A percentile compares a stretch with the other conserved stretches of the same genome.
Conservation (phyloP, 2,888 invertebrate genomes). For the Orthosia gothica region DNA sequence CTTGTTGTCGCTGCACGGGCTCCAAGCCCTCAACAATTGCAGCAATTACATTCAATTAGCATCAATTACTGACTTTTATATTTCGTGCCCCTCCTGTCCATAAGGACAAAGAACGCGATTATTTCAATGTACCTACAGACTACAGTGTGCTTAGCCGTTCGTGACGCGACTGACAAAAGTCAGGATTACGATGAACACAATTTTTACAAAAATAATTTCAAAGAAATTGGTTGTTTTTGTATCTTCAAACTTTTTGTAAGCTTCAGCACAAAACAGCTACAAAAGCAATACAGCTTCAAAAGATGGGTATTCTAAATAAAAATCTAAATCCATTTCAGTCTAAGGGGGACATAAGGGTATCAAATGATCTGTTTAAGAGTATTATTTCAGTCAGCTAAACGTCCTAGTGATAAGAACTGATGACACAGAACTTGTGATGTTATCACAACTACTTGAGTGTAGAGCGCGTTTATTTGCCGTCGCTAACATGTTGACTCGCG, state of each 20-base stretch:
- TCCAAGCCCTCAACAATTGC: neutral
- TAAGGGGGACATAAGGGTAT: neutral
- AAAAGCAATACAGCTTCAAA: too few species aligned
- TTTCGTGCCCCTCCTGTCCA: slow-evolving; percentile 4
- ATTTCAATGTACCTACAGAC: slow-evolving; percentile 5
- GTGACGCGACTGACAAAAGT: slow-evolving; percentile 28
- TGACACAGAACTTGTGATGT: neutral
- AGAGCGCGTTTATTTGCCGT: slow-evolving; percentile 11
- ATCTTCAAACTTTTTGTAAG: neutral
- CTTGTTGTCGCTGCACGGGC: neutral
- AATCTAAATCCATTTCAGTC: neutral
- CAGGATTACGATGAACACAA: neutral
- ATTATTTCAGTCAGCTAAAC: too few species aligned
- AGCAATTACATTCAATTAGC: slow-evolving; percentile 37
- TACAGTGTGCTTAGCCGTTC: slow-evolving; percentile 14
- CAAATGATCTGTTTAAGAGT: neutral
- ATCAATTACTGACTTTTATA: slow-evolving; percentile 20
- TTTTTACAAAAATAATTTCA: neutral
- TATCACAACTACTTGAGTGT: neutral
- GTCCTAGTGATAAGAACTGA: neutral
- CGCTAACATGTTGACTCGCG: slow-evolving; percentile 17
- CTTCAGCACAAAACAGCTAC: too few species aligned
- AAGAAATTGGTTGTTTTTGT: neutral
- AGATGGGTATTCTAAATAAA: too few species aligned
- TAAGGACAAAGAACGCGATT: slow-evolving; percentile 6